Base-by-base conservation (phyloP, 2,888 invertebrate genomes). In the Rhagonycha fulva region DNA sequence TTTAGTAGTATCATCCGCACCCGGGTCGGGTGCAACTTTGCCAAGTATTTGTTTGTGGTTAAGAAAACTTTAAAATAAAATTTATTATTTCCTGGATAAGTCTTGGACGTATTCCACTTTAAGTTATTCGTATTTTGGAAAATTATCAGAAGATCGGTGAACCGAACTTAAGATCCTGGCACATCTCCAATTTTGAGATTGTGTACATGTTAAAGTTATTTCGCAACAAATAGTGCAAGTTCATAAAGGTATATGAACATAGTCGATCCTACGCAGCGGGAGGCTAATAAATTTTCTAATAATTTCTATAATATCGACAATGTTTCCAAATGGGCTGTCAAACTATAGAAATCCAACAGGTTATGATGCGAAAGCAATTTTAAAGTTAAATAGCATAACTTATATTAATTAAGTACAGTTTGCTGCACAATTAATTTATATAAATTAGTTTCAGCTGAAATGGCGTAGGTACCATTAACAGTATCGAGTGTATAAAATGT, bases 111-210 rank as follows among this genome's bases (percentile, higher is more conserved):
- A 60, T 60, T 73, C 72, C 69, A 76, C 70, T 73, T 74, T 70
- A 76, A 74, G 70, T 73, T 76, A 72, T 72, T 30, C 74, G 71
- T 19, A 74, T 74, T 76, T 74, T 71, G 30, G 74, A 74, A 71
- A 76, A 74, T 76, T 73, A 76, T 76, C 68, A 71, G 73, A 70
- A 76, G 76, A 70, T 73, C 74, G 73, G 61, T 68, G 76, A 76
- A 76, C 76, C 74, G 70, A 74, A 68, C 70, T 47, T 30, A 71
- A 70, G 62, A 61, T 71, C 71, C 74, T 76, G 76, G 76, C 76
- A 74, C 68, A 67, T 68, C 71, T 76, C 76, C 76, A 73, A 73
- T 70, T 76, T 70, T 61, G 61, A 70, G 73, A 47, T 75, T 75
- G 75, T 75, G 71, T 75, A 72, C 68, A 47, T 47, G 47, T 47